phyloP scores from a whole-genome alignment of 2,797 vertebrate species.

The Rhinichthys osculus region DNA sequence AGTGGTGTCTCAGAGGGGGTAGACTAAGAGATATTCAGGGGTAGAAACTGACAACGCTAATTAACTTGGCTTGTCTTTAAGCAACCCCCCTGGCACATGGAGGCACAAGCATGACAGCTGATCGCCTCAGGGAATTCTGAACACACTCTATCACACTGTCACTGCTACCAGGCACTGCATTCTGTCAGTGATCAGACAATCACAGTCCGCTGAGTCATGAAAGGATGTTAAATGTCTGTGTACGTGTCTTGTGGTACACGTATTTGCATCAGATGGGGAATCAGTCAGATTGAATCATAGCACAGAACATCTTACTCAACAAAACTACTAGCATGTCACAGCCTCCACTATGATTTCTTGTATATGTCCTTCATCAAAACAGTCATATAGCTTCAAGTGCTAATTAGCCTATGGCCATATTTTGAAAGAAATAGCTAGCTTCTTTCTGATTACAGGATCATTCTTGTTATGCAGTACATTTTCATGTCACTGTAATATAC shows the following conservation, averaged over 20 bases:
- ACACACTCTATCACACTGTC: constrained; percentile 30
- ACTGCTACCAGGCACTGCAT: constrained; percentile 18
- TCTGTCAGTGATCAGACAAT: constrained; percentile 43
- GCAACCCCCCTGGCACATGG: constrained; percentile 38
- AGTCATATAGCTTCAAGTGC: not conserved
- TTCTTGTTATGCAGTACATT: not conserved
- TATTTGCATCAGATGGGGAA: constrained; percentile 26
- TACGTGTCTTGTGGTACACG: constrained; percentile 25
- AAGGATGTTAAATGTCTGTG: constrained; percentile 24
- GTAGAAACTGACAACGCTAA: constrained; percentile 50
- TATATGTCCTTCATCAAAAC: not conserved
- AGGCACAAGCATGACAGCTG: constrained; percentile 43
- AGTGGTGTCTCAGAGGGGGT: constrained; percentile 29
- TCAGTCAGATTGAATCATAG: not conserved
- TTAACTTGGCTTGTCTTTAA: constrained; percentile 53
- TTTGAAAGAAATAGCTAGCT: not conserved
- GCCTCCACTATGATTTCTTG: not conserved
- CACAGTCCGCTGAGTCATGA: constrained; percentile 30
- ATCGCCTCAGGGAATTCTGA: constrained; percentile 37
- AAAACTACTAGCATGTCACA: not conserved
- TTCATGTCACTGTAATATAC: not conserved
- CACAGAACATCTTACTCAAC: not conserved
- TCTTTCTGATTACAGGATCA: not conserved
- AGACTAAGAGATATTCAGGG: constrained; percentile 41
- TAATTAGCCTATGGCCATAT: not conserved